Base-by-base conservation (phyloP, 2,888 invertebrate genomes). In the Torymus aiolomorphi region DNA sequence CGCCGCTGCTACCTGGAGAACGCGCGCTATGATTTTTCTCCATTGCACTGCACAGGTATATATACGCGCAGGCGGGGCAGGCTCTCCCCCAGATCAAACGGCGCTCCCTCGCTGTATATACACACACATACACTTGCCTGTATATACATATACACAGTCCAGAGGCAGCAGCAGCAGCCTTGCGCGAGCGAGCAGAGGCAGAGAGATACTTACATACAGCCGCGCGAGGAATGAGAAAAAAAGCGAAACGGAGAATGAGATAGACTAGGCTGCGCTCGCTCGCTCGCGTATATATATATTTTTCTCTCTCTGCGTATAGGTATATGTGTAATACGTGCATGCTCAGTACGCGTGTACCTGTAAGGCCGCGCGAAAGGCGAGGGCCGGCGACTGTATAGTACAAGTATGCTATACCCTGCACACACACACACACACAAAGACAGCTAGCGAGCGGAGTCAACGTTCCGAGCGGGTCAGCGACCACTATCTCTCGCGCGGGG, bases 401-500 rank as follows among this genome's bases (percentile, higher is more conserved):
- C 8, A 42, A 31, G 31, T 31, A 4, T 31, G 31, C n/a, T 20
- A 20, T 42, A 42, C 8, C 8, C 8, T 42, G 8, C 8, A 42
- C 8, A 42, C 42, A 10, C 1, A 42, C 42, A 42, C 8, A 42
- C 42, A 42, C 42, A 42, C 8, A 42, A 1, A 42, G 31, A 31
- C 31, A 66, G 78, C 61, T 57, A 20, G 20, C 75, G 66, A 54
- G 24, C n/a, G 89, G 88, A 89, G 90, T 90, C 90, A 90, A 90
- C 89, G 90, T 89, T 90, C 89, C 89, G 88, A 88, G 86, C 88
- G 87, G 90, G 90, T 90, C 90, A 90, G 89, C 89, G 90, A 90
- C 89, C 89, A 89, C 87, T 85, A 86, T 86, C 86, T 87, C 86
- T 82, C 82, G 83, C 85, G 83, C 84, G 85, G 83, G 84, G 82